Evolutionary conservation across 2,113 vertebrate genomes (phyloP), one percentile per base, ranked within the genome.

Genomic region (Rousettus leschenaultii): DNA sequence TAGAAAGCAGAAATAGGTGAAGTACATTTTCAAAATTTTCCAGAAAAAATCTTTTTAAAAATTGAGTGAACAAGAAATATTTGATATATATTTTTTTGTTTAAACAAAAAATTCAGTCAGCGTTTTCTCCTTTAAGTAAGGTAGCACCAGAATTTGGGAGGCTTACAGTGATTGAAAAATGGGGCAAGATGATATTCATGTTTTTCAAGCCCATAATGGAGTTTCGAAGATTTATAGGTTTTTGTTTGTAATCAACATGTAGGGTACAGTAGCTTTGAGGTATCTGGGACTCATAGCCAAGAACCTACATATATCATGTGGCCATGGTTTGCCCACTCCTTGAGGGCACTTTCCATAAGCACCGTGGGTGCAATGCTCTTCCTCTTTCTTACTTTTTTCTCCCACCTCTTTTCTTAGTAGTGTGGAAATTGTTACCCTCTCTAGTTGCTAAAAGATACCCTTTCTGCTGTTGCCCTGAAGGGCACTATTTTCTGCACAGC

Each of bases 11-110:
- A 91, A 59, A 65, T 53, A 89, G 59, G 7, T 51, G 2, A n/a
- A 26, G 15, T 43, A 22, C 21, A 48, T 63, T 66, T 90, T 86
- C 11, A 89, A 94, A 92, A 78, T 68, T 79, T 70, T 87, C 43
- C 63, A 51, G 48, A 35, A 91, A 87, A 70, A 43, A 30, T 43
- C 1, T 16, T 94, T 91, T 86, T 89, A 91, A 88, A n/a, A 68
- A 70, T 45, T 65, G 13, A 4, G 16, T 66, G 38, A 77, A 16
- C n/a, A 79, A 91, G 48, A 61, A 70, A 43, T 71, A 35, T 61
- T 85, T 66, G 55, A 55, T 75, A 40, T 40, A 40, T 40, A 12
- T 30, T 78, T 35, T 78, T 90, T 93, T 48, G 8, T 73, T 95
- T 68, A 73, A 78, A 57, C 68, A 78, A 19, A 84, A 88, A 82